Evolutionary conservation across 2,888 invertebrate species (phyloP).

Genomic region (Adelognathus sp.): DNA sequence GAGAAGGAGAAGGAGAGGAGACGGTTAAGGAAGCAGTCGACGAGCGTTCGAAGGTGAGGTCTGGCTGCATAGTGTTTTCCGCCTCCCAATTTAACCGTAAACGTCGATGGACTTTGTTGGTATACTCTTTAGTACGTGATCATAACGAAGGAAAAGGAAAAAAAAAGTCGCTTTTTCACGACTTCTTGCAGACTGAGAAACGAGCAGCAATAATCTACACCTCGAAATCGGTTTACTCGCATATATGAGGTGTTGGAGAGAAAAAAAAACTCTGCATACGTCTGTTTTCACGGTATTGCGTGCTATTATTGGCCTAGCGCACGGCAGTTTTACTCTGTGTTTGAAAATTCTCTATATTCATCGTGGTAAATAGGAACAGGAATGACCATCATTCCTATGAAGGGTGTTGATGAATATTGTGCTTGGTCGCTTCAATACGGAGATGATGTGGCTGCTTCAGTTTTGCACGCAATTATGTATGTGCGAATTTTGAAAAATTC

Average conservation of each 20-base stretch:
- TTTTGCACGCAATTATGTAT: no score
- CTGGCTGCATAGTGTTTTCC: slow-evolving; percentile 20
- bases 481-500: no score
- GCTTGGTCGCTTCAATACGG: no score
- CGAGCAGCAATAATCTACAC: background rate
- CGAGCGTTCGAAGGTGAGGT: background rate
- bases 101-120: slow-evolving; percentile 38
- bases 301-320: background rate
- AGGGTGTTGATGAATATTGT: no score
- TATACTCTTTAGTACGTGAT: slow-evolving; percentile 39
- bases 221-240: background rate
- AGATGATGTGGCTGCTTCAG: no score
- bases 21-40: background rate
- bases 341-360: no score
- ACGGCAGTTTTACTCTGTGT: background rate
- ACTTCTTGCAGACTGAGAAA: background rate
- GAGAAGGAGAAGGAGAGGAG: background rate
- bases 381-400: no score
- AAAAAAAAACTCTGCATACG: background rate
- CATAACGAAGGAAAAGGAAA: slow-evolving; percentile 14
- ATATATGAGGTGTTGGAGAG: no score
- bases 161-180: background rate
- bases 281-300: background rate
- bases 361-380: no score
- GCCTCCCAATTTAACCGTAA: slow-evolving; percentile 14